Base-by-base conservation (phyloP, 2,113 vertebrate genomes). In the Aegithalos caudatus region DNA sequence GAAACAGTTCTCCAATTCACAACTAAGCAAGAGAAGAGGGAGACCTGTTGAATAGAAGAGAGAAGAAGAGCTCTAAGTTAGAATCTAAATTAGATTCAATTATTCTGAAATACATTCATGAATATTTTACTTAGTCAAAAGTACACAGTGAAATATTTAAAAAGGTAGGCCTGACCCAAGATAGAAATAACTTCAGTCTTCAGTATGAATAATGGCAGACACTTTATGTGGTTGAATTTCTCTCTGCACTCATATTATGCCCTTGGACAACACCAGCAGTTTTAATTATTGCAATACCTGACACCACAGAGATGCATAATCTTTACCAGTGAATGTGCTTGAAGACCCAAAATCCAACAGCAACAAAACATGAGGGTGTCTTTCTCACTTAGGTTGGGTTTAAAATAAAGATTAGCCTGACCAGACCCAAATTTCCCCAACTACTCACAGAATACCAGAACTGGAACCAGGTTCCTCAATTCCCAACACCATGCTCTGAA, bases 101-200 rank as follows among this genome's bases (percentile, higher is more conserved):
- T 94, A 95, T 92, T 94, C 94, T 94, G 92, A 95, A 96, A 95
- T 88, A 45, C 42, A 79, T 78, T 86, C 44, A 96, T 96, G 92
- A 96, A 95, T 97, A 83, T 96, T 96, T 97, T 81, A 96, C 69
- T 74, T 50, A 64, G 65, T 74, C 88, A 96, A 96, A 92, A 2
- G 14, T 90, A 81, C 0, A 2, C 61, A 88, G 71, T 95, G 84
- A 96, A 96, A 96, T 95, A 96, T 97, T 97, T 61, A 74, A 93
- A 97, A 93, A 84, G 29, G 16, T 66, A 90, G 56, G 16, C 60
- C 82, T 95, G 71, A 56, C 40, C 64, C 65, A 71, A 4, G 10
- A 85, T 57, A 53, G 90, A 92, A 96, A 93, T 78, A 92, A 80
- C 60, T 73, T 60, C 56, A 48, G 0, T 44, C 40, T n/a, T 91